Base-by-base conservation (phyloP, 1,140 invertebrate genomes). In the Platyura marginata region DNA sequence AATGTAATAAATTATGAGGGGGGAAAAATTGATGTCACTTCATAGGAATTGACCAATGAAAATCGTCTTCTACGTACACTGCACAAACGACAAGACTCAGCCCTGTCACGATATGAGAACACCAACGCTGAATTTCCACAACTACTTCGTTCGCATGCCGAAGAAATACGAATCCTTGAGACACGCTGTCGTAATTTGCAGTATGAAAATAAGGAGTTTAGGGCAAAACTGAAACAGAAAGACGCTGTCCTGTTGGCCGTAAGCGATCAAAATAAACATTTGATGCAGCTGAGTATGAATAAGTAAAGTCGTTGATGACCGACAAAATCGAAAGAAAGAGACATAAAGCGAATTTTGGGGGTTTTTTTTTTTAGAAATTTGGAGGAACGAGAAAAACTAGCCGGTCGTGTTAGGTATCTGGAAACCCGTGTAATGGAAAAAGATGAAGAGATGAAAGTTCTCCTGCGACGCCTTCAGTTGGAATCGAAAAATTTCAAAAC, bases 11-110 rank as follows among this genome's bases (percentile, higher is more conserved):
- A 10, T 15, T 42, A 29, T 44, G 10, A 6, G 6, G 38, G 9
- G 5, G 20, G 13, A 29, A 6, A 29, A 29, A 29, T 6, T 29
- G 29, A 41, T 40, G 29, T 45, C 39, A 15, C 44, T 47, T 49
- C 65, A 66, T 48, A 81, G 73, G 78, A 83, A 61, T 52, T 84
- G 15, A 69, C 70, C 16, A 76, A 77, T 51, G 81, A 86, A 62
- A 84, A 84, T 56, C 71, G 72, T 49, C 64, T 79, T 23, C 55
- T 84, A 9, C 74, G 75, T 46, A 75, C 74, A 2, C 59, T 84
- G 25, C 78, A 83, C 55, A 82, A 79, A 52, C 70, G 79, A 42
- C 81, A 83, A 55, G 78, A 81, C 50, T 70, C 71, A 38, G 81
- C 80, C 2, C 56, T 86, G 18, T 71, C 48, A 42, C 75, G 74